Conservation (phyloP, 2,113 vertebrate species). For the Bagarius yarrelli region DNA sequence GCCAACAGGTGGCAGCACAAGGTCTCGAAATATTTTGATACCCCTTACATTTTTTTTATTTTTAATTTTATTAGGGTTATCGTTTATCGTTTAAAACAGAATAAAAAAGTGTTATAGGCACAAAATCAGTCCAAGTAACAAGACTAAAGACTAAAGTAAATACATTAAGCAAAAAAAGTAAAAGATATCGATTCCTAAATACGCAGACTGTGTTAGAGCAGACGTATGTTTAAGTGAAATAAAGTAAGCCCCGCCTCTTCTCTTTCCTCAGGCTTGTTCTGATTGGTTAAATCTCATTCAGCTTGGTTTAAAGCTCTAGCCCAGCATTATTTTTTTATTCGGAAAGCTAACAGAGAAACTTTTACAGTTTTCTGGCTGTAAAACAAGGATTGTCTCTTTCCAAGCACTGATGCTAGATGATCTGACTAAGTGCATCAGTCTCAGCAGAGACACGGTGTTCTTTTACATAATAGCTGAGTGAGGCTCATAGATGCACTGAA, state of each 20-base stretch:
- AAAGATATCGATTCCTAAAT: not conserved
- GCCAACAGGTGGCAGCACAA: too few species aligned
- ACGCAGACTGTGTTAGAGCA: not conserved
- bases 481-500: not conserved
- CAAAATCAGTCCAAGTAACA: not conserved
- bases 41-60: too few species aligned
- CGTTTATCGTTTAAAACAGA: too few species aligned
- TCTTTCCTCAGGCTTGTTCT: not conserved
- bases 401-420: not conserved
- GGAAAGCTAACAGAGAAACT: not conserved
- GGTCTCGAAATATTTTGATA: too few species aligned
- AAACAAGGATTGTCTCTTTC: too few species aligned
- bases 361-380: not conserved
- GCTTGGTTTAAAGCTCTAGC: not conserved
- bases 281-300: slow-evolving; percentile 1
- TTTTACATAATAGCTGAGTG: not conserved
- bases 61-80: too few species aligned
- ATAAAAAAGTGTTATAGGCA: not conserved
- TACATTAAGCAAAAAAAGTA: not conserved
- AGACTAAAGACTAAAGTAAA: not conserved
- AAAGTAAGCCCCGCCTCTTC: not conserved
- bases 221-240: not conserved
- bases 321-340: too few species aligned
- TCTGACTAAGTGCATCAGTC: not conserved
- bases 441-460: not conserved